Base-by-base conservation (phyloP, 2,113 vertebrate genomes). In the Mesitornis unicolor region DNA sequence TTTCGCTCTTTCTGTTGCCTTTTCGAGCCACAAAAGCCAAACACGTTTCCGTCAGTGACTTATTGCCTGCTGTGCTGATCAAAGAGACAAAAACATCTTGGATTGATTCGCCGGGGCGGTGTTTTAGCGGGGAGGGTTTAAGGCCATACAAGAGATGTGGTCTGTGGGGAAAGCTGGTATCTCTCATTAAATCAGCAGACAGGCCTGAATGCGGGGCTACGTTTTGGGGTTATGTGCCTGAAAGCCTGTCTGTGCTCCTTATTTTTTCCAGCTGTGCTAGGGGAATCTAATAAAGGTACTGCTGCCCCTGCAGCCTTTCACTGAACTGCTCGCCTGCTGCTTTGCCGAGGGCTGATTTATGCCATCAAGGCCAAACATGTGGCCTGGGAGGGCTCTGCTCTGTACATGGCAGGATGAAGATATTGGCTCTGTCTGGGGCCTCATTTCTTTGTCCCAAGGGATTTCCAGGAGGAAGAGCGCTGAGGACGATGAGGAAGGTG, bases 1-100 rank as follows among this genome's bases (percentile, higher is more conserved):
- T 95, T 98, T 98, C 28, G 97, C 98, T 4, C 83, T 93, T 71
- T 98, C 98, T 47, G 98, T 98, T 25, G 97, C 99, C 99, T 98
- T 92, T 6, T 95, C 47, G 67, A 84, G 84, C 69, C 53, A 61
- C 69, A 24, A 68, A 91, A 60, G 22, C 10, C 24, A 78, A 78
- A n/a, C 24, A 25, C 2, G 1, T 76, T 89, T 80, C 75, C 9
- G 2, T 21, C 26, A 29, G 73, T 75, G 80, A 90, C 63, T 78
- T 92, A 48, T 17, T 89, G 20, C 54, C 82, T 87, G 74, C 71
- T 82, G 64, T 43, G 83, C 87, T 71, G 93, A 94, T 89, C 93
- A 95, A 92, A 90, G 78, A 71, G 47, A 43, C 82, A 89, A 60
- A 73, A 64, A 31, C 86, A 91, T 75, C 84, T 89, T 88, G 93